Percentiles rank a stretch among this genome's conserved stretches.
phyloP scores from a whole-genome alignment of 2,888 invertebrate species.

The Aleiodes leptofemur region DNA sequence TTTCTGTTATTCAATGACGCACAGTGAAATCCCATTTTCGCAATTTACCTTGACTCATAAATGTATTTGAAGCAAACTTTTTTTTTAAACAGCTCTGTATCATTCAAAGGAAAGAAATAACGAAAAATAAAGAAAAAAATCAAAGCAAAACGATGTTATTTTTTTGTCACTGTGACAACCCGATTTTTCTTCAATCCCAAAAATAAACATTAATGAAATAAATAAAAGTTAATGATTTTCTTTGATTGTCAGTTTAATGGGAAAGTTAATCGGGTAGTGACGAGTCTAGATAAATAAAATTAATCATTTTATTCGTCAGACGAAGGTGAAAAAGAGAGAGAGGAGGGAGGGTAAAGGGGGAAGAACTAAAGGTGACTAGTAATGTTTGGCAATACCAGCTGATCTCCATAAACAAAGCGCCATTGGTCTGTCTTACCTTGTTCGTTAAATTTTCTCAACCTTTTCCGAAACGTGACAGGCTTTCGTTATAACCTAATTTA shows the following conservation, averaged over 20 bases:
- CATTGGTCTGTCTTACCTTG: slow-evolving; percentile 64
- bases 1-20: slow-evolving; percentile 16
- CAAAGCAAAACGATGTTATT: slow-evolving; percentile 1
- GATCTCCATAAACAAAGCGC: slow-evolving; percentile 73
- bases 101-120: not conserved
- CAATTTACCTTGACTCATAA: slow-evolving; percentile 43
- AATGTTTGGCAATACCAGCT: slow-evolving; percentile 70
- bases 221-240: not conserved
- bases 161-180: not conserved
- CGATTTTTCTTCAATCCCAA: not conserved
- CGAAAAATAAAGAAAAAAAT: not conserved
- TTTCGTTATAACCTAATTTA: slow-evolving; percentile 56
- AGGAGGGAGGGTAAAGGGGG: slow-evolving; percentile 31
- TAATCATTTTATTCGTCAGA: slow-evolving; percentile 44
- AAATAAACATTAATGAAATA: not conserved
- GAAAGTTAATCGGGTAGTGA: slow-evolving; percentile 26
- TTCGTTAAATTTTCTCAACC: slow-evolving; percentile 52
- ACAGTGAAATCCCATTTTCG: slow-evolving; percentile 37
- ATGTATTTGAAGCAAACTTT: slow-evolving; percentile 9
- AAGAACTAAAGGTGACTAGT: slow-evolving; percentile 57
- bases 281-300: slow-evolving; percentile 45
- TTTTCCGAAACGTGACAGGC: slow-evolving; percentile 55
- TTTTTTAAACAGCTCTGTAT: slow-evolving; percentile 9
- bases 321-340: slow-evolving; percentile 58
- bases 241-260: not conserved